Conservation (phyloP, 1,140 invertebrate species). For the Macrosteles quadrilineatus region DNA sequence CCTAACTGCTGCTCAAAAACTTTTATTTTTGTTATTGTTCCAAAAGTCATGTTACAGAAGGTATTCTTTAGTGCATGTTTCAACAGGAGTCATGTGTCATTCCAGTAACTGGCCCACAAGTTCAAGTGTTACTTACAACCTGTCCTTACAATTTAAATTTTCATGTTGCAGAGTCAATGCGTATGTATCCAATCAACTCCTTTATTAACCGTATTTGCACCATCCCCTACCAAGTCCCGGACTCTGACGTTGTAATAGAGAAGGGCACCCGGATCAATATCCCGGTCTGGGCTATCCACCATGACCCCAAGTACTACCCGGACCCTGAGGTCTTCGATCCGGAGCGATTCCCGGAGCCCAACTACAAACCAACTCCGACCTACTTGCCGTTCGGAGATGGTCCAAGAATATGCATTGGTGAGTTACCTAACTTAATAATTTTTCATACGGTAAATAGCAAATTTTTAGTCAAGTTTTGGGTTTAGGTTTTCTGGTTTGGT, state of each 20-base stretch:
- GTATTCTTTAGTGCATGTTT: conserved; percentile 52
- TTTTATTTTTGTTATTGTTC: no score
- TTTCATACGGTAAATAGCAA: no score
- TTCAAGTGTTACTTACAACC: conserved; percentile 36
- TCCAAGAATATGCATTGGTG: conserved; percentile 59
- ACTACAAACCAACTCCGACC: conserved; percentile 27
- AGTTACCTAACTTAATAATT: no score
- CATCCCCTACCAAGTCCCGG: conserved; percentile 49
- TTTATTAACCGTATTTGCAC: conserved; percentile 53
- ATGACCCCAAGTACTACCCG: conserved; percentile 46
- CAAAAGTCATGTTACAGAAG: no score
- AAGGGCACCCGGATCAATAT: conserved; percentile 48
- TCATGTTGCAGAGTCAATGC: conserved; percentile 50
- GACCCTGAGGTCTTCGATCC: conserved; percentile 50
- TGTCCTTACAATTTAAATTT: conserved; percentile 46
- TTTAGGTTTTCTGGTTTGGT: no score
- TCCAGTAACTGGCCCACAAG: conserved; percentile 51
- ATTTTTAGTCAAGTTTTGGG: no score
- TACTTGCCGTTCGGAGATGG: conserved; percentile 64
- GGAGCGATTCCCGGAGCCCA: conserved; percentile 48
- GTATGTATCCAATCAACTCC: conserved; percentile 58
- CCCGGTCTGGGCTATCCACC: conserved; percentile 52
- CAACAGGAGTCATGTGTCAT: conserved; percentile 52
- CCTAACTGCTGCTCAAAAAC: no score
- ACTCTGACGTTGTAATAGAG: conserved; percentile 34